These are phyloP conservation scores for Tetragnatha versicolor DNA, from an alignment of 1,140 invertebrate species.

Conservation along the genomic window DNA sequence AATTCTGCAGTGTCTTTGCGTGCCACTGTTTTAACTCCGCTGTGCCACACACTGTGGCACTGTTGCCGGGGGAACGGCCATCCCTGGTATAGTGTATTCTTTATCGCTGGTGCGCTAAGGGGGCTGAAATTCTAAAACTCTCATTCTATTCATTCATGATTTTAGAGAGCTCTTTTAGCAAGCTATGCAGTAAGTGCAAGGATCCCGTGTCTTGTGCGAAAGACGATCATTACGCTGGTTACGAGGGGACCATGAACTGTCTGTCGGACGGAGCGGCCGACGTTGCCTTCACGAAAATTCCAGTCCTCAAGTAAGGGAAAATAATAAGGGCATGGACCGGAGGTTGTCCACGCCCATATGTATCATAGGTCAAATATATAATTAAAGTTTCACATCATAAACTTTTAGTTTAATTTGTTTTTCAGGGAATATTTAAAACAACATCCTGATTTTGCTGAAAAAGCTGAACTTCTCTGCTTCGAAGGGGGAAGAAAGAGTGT, in stretches of 20 bases:
- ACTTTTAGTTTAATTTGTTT: background rate
- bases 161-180: slow-evolving; percentile 74
- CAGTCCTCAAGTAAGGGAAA: slow-evolving; percentile 70
- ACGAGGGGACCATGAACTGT: slow-evolving; percentile 83
- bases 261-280: slow-evolving; percentile 79
- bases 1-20: too few species aligned
- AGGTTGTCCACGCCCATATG: background rate
- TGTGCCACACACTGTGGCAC: too few species aligned
- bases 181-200: slow-evolving; percentile 77
- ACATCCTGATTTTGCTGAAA: slow-evolving; percentile 61
- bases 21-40: too few species aligned
- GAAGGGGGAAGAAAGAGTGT: slow-evolving; percentile 73
- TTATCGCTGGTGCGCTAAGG: too few species aligned
- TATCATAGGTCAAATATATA: background rate
- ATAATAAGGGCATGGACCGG: background rate
- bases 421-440: slow-evolving; percentile 68
- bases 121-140: too few species aligned
- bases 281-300: slow-evolving; percentile 84
- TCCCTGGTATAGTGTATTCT: too few species aligned
- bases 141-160: background rate
- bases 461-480: slow-evolving; percentile 77
- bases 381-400: background rate
- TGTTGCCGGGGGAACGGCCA: too few species aligned
- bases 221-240: slow-evolving; percentile 81
- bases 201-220: slow-evolving; percentile 75